Conservation (phyloP, 2,888 invertebrate species). For the Congeria kusceri region DNA sequence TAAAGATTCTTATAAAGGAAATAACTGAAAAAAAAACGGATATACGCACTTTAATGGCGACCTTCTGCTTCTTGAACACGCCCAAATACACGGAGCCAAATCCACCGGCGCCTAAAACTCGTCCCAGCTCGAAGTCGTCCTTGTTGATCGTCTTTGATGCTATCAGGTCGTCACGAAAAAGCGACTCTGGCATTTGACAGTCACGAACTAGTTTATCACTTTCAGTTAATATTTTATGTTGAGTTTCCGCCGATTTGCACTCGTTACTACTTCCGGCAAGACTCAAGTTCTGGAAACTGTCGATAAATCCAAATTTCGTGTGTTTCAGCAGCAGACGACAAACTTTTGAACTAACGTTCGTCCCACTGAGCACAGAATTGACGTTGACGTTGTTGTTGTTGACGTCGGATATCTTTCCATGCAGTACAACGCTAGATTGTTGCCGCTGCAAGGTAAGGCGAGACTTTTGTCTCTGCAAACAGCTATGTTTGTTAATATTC, state of each 20-base stretch:
- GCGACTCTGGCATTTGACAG: constrained; percentile 27
- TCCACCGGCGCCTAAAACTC: constrained; percentile 78
- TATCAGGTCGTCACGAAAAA: constrained; percentile 31
- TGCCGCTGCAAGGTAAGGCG: constrained; percentile 17
- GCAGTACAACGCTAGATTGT: constrained; percentile 10
- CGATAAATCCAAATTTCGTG: constrained; percentile 56
- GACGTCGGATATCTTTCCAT: not conserved
- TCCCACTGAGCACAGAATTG: not conserved
- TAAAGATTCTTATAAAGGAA: too few relatives aligned
- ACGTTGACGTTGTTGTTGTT: constrained; percentile 20
- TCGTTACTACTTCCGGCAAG: not conserved
- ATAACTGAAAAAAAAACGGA: too few relatives aligned
- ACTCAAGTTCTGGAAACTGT: constrained; percentile 39
- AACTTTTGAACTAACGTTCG: constrained; percentile 20
- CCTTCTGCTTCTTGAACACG: constrained; percentile 51
- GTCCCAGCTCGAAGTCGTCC: constrained; percentile 69
- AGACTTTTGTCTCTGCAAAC: constrained; percentile 45
- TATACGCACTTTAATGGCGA: constrained; percentile 17
- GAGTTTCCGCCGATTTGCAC: not conserved
- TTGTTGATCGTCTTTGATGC: constrained; percentile 63
- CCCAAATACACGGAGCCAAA: constrained; percentile 83
- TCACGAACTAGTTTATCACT: constrained; percentile 44
- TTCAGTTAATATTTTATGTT: constrained; percentile 14
- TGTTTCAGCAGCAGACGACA: constrained; percentile 44
- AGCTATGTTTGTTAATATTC: constrained; percentile 14